Evolutionary conservation across 2,113 vertebrate species (phyloP).

Genomic region (Patagioenas fasciata): DNA sequence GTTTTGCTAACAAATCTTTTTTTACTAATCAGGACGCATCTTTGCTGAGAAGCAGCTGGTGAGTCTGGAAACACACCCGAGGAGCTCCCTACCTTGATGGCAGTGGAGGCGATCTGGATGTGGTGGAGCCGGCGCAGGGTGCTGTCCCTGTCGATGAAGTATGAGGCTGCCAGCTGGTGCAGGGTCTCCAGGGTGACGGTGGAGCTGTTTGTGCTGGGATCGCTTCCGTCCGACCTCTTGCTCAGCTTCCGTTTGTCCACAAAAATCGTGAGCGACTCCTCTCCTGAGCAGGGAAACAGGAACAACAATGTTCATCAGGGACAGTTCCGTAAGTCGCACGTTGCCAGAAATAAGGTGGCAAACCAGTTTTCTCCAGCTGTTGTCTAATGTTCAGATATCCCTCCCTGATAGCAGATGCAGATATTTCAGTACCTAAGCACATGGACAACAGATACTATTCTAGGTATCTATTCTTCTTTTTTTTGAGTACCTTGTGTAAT

Average conservation of each 20-base stretch:
- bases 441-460: not conserved
- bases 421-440: not conserved
- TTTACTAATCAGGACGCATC: not conserved
- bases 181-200: slow-evolving; percentile 76
- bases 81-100: slow-evolving; percentile 80
- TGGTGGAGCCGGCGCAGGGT: slow-evolving; percentile 83
- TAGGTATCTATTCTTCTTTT: not conserved
- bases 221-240: slow-evolving; percentile 84
- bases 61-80: not conserved
- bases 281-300: slow-evolving; percentile 76
- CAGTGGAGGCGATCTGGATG: slow-evolving; percentile 86
- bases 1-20: not conserved
- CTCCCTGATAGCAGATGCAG: not conserved
- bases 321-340: not conserved
- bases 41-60: not conserved
- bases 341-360: not conserved
- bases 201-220: slow-evolving; percentile 83
- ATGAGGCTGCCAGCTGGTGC: slow-evolving; percentile 85
- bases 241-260: slow-evolving; percentile 97
- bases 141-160: slow-evolving; percentile 86
- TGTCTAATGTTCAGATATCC: not conserved
- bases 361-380: not conserved
- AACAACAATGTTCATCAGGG: not conserved
- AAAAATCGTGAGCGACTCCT: slow-evolving; percentile 97
- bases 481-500: not conserved